Percentiles rank a stretch among this genome's conserved stretches.
These are phyloP conservation scores for Cyclargus thomasi DNA, from an alignment of 1,140 invertebrate genomes.

Conservation along the genomic window DNA sequence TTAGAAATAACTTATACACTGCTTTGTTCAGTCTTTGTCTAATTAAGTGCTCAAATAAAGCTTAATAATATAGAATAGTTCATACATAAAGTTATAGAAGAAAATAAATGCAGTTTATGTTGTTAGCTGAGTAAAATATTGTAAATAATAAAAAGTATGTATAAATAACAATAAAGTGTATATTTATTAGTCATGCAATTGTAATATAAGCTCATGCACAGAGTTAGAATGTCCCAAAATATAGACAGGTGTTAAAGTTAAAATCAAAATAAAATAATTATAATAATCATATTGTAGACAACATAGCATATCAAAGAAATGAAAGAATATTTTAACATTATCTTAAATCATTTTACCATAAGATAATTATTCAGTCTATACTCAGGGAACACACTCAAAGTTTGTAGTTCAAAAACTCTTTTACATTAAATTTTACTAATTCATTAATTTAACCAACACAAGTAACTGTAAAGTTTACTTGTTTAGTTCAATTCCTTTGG, in stretches of 20 bases:
- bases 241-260: background rate
- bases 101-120: background rate
- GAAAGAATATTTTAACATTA: no score
- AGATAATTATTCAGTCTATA: background rate
- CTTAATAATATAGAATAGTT: background rate
- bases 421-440: background rate
- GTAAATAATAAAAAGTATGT: no score
- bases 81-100: background rate
- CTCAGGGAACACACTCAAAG: background rate
- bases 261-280: background rate
- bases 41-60: constrained; percentile 1
- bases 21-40: constrained; percentile 2
- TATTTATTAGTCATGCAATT: background rate
- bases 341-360: no score
- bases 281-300: background rate
- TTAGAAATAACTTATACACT: background rate
- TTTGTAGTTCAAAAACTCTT: constrained; percentile 10
- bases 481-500: background rate
- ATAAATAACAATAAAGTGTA: background rate
- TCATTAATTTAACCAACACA: background rate
- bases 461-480: no score
- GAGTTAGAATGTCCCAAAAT: background rate
- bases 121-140: background rate
- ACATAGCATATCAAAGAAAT: no score
- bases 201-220: background rate